Evolutionary conservation across 2,888 invertebrate genomes (phyloP), one percentile per base, ranked within the genome.

Genomic region (Dryocosmus kuriphilus): DNA sequence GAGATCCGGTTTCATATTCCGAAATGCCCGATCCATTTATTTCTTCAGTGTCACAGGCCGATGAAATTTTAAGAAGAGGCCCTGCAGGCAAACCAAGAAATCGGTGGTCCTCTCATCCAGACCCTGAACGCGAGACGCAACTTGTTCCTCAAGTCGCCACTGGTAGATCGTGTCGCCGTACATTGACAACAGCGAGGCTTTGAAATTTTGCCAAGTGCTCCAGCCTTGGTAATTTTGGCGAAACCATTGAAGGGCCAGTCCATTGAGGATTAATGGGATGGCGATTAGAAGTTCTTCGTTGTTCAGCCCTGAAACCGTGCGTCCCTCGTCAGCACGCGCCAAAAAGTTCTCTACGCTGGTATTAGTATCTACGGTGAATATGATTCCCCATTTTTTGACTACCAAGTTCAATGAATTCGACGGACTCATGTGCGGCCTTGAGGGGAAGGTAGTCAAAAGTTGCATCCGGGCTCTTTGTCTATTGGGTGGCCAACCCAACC

Each of bases 1-100:
- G 41, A 80, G 57, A 38, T 80, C 78, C 1, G 77, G 76, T 14
- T 61, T 41, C 35, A 80, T 65, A 57, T 80, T 80, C 51, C 75
- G 51, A 60, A 61, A 77, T 1, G 74, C 60, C 24, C 76, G 16
- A 51, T 80, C 77, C 1, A 80, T 55, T 71, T 80, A 77, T 16
- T 76, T 74, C 9, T 6, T 1, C 4, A 77, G 51, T 2, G 73
- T 55, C 16, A 11, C 14, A 5, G 76, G 63, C 1, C 57, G 11
- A 24, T 75, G 35, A 1, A 77, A 75, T 41, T 63, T 60, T 6
- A 16, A 11, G 19, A 63, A 79, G 7, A 80, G 41, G 8, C 51
- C 74, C n/a, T 76, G 61, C 1, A 77, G 27, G 24, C 76, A 78
- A 0, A 60, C 74, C 14, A 78, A 32, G 38, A 62, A 80, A 60